Conservation (phyloP, 2,888 invertebrate species). For the Dendrolimus houi region DNA sequence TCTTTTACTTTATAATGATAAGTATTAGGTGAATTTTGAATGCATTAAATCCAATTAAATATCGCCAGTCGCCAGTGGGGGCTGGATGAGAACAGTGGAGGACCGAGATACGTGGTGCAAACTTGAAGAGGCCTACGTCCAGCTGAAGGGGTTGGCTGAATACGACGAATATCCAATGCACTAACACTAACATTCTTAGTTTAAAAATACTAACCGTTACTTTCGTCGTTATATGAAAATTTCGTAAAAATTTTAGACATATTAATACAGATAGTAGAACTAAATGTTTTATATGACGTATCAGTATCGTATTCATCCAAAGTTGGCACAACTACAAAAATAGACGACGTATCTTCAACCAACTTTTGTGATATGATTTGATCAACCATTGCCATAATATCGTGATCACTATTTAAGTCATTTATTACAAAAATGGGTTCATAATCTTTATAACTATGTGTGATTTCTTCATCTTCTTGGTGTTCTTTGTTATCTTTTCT, state of each 20-base stretch:
- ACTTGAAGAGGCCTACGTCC: no score
- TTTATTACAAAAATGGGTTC: conserved; percentile 21
- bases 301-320: conserved; percentile 22
- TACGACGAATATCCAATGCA: conserved; percentile 3
- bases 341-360: conserved; percentile 24
- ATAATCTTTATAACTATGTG: neutral
- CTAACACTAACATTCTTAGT: neutral
- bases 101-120: no score
- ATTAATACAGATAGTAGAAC: conserved; percentile 28
- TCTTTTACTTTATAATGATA: no score
- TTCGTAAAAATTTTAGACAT: conserved; percentile 20
- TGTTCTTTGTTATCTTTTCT: conserved; percentile 1
- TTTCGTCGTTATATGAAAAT: conserved; percentile 7
- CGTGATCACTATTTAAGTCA: conserved; percentile 17
- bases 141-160: no score
- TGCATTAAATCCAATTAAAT: no score
- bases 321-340: conserved; percentile 32
- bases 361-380: conserved; percentile 20
- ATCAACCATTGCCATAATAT: conserved; percentile 22
- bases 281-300: conserved; percentile 9
- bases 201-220: conserved; percentile 1
- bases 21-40: no score
- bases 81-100: no score
- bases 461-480: neutral
- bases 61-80: no score